A percentile compares a stretch with the other conserved stretches of the same genome.
These are phyloP conservation scores for Myotis planiceps DNA, from an alignment of 2,797 vertebrate genomes.

Conservation along the genomic window DNA sequence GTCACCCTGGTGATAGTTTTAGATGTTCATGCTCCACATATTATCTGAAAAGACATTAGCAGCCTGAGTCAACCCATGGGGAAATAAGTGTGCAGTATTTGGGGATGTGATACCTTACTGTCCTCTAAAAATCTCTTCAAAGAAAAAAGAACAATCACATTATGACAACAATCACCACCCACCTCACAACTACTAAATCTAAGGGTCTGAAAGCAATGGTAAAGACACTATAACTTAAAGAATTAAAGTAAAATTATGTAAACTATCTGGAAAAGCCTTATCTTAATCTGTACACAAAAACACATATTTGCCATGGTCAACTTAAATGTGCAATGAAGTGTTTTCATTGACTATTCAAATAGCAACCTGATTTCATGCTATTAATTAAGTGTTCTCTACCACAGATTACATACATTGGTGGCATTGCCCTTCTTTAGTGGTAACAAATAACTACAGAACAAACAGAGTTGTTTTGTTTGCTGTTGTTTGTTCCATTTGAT, in stretches of 20 bases:
- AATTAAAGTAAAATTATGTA: background rate
- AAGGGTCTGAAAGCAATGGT: background rate
- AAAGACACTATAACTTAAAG: background rate
- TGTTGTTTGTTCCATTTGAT: background rate
- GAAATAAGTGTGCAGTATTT: background rate
- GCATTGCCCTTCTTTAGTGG: background rate
- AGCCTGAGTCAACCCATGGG: background rate
- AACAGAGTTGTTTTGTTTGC: background rate
- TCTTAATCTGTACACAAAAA: background rate
- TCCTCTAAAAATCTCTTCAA: constrained; percentile 34
- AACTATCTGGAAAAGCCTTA: background rate
- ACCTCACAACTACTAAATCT: background rate
- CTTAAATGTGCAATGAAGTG: background rate
- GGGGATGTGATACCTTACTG: background rate
- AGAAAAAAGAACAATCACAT: background rate
- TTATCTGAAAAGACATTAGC: background rate
- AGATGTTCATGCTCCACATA: background rate
- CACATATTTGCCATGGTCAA: background rate
- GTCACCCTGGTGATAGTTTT: background rate
- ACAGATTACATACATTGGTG: background rate
- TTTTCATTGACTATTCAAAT: background rate
- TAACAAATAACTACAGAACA: background rate
- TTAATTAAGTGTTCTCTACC: background rate
- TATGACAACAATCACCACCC: background rate
- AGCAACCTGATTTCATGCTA: background rate